Evolutionary conservation across 2,113 vertebrate species (phyloP).

Genomic region (Salvelinus namaycush): DNA sequence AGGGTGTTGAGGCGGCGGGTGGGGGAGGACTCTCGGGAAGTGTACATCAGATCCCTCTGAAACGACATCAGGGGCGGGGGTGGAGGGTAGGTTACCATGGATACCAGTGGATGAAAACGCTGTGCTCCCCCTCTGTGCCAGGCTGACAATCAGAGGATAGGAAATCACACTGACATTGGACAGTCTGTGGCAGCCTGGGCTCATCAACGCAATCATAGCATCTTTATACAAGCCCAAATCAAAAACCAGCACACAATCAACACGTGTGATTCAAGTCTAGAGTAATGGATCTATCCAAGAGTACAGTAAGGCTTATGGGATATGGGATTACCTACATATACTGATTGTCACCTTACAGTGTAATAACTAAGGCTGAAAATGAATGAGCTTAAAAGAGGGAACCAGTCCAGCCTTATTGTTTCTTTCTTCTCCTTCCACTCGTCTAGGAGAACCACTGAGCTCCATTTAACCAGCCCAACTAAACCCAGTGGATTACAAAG

Average conservation of each 20-base stretch:
- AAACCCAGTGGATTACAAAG: slow-evolving; percentile 22
- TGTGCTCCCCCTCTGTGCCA: slow-evolving; percentile 5
- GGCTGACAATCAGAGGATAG: background rate
- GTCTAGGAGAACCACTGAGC: background rate
- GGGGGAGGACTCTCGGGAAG: slow-evolving; percentile 93
- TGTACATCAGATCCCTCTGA: slow-evolving; percentile 96
- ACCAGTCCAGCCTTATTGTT: slow-evolving; percentile 13
- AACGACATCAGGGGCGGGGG: slow-evolving; percentile 31
- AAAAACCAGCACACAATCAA: background rate
- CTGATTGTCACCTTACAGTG: background rate
- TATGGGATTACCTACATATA: background rate
- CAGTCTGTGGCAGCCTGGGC: slow-evolving; percentile 14
- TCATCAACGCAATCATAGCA: background rate
- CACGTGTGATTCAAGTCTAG: background rate
- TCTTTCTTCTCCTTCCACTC: background rate
- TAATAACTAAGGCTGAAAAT: background rate
- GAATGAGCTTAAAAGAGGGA: slow-evolving; percentile 1
- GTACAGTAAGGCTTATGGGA: background rate
- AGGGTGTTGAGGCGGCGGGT: slow-evolving; percentile 93
- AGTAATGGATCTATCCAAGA: background rate
- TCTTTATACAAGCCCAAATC: background rate
- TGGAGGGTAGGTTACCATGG: slow-evolving; percentile 43
- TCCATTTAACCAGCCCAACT: slow-evolving; percentile 14
- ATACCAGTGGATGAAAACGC: slow-evolving; percentile 19
- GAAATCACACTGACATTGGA: slow-evolving; percentile 9